Evolutionary conservation across 1,140 invertebrate genomes (phyloP).

Genomic region (Hetaerina americana): DNA sequence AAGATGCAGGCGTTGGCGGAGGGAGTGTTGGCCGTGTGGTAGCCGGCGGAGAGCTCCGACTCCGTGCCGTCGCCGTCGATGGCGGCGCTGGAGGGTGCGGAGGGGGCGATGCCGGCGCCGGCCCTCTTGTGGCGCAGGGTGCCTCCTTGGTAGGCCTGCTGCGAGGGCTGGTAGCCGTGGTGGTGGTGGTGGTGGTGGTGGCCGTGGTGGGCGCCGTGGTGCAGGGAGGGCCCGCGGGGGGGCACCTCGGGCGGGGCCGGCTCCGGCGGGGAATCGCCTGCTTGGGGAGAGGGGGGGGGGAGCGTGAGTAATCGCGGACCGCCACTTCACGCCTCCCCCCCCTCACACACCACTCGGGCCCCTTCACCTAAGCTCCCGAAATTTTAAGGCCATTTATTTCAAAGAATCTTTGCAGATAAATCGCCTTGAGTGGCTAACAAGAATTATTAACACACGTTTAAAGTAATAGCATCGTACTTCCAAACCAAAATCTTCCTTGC

Average conservation of each 20-base stretch:
- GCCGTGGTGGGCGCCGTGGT: constrained; percentile 24
- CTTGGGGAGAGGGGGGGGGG: too few species aligned
- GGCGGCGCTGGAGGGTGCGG: constrained; percentile 1
- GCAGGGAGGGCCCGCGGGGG: constrained; percentile 51
- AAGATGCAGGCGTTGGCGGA: constrained; percentile 13
- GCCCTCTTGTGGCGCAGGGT: not conserved
- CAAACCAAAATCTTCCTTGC: too few species aligned
- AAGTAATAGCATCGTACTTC: too few species aligned
- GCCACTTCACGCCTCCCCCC: too few species aligned
- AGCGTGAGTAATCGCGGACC: too few species aligned
- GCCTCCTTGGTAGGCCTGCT: not conserved
- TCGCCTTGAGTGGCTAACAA: too few species aligned
- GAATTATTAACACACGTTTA: too few species aligned
- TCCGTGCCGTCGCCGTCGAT: constrained; percentile 1
- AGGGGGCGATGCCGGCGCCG: not conserved
- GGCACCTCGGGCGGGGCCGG: constrained; percentile 59
- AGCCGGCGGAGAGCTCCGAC: constrained; percentile 2
- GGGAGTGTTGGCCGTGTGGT: not conserved
- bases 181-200: not conserved
- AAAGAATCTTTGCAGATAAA: too few species aligned
- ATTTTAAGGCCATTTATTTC: too few species aligned
- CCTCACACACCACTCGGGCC: too few species aligned
- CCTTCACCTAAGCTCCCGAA: too few species aligned
- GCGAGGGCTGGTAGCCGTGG: not conserved
- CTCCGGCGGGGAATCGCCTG: constrained; percentile 52